Percentiles rank a stretch among this genome's conserved stretches.
phyloP scores from a whole-genome alignment of 2,797 vertebrate genomes.

The Stomatorhinus walkeri region DNA sequence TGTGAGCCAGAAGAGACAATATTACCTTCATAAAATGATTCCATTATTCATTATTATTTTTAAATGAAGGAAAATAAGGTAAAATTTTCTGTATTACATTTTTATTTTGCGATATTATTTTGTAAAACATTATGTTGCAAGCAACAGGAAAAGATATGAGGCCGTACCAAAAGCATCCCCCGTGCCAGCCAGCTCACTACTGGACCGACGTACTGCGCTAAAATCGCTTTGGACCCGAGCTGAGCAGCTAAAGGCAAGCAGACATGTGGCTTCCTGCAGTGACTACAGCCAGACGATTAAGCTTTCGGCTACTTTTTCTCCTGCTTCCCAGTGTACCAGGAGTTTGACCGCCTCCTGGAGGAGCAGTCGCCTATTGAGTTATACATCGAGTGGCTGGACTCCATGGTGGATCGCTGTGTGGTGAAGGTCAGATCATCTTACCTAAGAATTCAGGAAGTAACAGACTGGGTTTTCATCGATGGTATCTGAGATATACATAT shows the following conservation, averaged over 20 bases:
- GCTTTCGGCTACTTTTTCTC: conserved; percentile 20
- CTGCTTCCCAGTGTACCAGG: conserved; percentile 82
- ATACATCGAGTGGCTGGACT: conserved; percentile 95
- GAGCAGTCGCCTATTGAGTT: conserved; percentile 96
- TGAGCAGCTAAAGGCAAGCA: background rate
- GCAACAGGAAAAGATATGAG: background rate
- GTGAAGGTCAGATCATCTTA: conserved; percentile 74
- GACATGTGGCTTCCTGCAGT: background rate
- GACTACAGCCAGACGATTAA: background rate
- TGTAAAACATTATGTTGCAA: background rate
- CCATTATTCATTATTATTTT: background rate
- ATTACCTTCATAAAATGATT: background rate
- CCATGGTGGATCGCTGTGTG: conserved; percentile 97
- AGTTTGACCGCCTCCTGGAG: conserved; percentile 92
- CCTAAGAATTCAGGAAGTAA: background rate
- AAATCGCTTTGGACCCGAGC: background rate
- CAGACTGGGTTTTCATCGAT: background rate
- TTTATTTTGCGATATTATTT: background rate
- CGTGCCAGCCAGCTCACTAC: background rate
- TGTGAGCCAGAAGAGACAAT: background rate
- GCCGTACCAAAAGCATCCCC: background rate
- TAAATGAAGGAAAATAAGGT: background rate
- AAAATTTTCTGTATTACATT: background rate
- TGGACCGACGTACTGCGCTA: background rate
- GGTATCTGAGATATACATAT: background rate